Conservation (phyloP, 2,797 vertebrate species). For the Halcyon leucocephala region DNA sequence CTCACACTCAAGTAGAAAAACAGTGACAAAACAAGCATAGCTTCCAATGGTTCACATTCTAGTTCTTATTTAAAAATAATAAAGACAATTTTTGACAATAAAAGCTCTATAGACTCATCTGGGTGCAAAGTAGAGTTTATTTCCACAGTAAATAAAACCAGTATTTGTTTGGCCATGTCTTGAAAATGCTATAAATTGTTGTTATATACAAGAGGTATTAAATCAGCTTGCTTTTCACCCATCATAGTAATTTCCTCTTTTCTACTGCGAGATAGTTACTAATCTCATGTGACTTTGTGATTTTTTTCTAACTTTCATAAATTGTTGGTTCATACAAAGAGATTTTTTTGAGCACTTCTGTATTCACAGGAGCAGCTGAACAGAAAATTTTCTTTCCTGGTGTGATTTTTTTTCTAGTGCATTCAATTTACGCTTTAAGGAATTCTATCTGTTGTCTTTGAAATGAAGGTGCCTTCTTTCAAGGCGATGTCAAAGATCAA, state of each 20-base stretch:
- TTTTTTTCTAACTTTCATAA: not conserved
- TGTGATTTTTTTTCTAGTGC: not conserved
- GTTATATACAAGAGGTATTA: not conserved
- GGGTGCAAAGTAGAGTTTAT: not conserved
- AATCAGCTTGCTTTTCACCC: not conserved
- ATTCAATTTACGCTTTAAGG: not conserved
- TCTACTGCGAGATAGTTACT: not conserved
- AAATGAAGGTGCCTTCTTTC: conserved; percentile 17
- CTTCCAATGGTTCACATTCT: not conserved
- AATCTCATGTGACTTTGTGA: not conserved
- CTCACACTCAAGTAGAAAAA: not conserved
- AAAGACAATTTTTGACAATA: not conserved
- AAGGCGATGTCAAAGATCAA: not conserved
- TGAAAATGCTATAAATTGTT: not conserved
- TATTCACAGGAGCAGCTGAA: not conserved
- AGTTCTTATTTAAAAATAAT: not conserved
- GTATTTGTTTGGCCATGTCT: not conserved
- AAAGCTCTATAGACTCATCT: not conserved
- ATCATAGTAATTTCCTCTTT: not conserved
- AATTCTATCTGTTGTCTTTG: conserved; percentile 1
- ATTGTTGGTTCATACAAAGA: not conserved
- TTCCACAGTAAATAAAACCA: not conserved
- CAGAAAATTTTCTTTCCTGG: not conserved
- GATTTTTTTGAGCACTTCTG: not conserved
- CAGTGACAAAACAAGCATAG: not conserved